A percentile compares a stretch with the other conserved stretches of the same genome.
These are phyloP conservation scores for Abrostola triplasia DNA, from an alignment of 2,888 invertebrate genomes.

Conservation along the genomic window DNA sequence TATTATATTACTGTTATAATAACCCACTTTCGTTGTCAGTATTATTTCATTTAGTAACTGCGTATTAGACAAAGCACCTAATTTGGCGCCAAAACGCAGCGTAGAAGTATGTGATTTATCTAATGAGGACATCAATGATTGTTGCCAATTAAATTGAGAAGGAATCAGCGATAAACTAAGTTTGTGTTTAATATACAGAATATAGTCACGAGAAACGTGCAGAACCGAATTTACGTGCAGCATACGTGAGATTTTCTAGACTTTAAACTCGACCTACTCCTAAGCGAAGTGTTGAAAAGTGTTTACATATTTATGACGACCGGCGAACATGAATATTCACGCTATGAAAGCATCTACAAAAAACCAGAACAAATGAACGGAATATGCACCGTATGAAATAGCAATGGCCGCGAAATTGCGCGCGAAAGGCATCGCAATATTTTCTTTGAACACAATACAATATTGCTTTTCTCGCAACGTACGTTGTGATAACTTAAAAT, in stretches of 20 bases:
- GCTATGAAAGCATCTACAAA: slow-evolving; percentile 49
- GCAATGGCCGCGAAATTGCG: slow-evolving; percentile 67
- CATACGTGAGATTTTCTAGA: slow-evolving; percentile 27
- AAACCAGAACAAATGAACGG: slow-evolving; percentile 61
- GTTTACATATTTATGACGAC: slow-evolving; percentile 47
- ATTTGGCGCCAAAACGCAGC: background rate
- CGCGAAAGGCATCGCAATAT: slow-evolving; percentile 68
- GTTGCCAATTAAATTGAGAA: background rate
- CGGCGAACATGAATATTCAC: slow-evolving; percentile 46
- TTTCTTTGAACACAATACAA: slow-evolving; percentile 72
- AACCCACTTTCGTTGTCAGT: background rate
- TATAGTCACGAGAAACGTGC: slow-evolving; percentile 8
- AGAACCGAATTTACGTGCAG: slow-evolving; percentile 6
- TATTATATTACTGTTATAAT: background rate
- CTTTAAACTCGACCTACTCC: slow-evolving; percentile 27
- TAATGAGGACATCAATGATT: background rate
- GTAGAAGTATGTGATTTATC: background rate
- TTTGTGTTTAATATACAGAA: background rate
- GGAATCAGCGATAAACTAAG: background rate
- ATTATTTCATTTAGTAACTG: background rate
- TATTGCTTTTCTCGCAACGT: slow-evolving; percentile 63
- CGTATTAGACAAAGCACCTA: background rate
- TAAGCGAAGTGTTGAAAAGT: slow-evolving; percentile 37
- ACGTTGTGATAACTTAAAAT: slow-evolving; percentile 54
- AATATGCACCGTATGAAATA: slow-evolving; percentile 66